phyloP scores from a whole-genome alignment of 2,797 vertebrate species.

The Sebastes vulpes region DNA sequence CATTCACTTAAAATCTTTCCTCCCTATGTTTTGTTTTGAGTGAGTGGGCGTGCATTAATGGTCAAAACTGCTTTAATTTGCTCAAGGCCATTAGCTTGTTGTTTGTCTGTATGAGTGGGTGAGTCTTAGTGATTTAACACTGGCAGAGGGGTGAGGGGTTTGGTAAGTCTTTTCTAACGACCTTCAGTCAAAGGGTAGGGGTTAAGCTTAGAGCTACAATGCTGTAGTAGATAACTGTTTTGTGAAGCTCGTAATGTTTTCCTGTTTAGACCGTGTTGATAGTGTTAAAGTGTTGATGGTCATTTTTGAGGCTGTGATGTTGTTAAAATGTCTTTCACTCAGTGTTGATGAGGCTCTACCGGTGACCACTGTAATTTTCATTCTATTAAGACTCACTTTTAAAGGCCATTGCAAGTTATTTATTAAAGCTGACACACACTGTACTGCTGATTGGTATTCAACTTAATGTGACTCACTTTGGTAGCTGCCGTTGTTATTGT shows the following conservation, averaged over 20 bases:
- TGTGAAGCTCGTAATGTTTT: background rate
- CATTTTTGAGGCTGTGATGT: background rate
- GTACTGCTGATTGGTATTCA: background rate
- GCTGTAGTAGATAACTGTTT: background rate
- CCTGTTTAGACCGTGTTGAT: background rate
- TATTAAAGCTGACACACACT: background rate
- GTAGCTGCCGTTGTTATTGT: background rate
- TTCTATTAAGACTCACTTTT: background rate
- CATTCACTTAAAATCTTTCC: constrained; percentile 33
- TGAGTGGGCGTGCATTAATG: constrained; percentile 30
- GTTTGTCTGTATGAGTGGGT: constrained; percentile 33
- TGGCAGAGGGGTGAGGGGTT: constrained; percentile 8
- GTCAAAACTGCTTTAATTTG: constrained; percentile 11
- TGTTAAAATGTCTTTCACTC: background rate
- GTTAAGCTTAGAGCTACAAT: background rate
- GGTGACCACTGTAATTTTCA: background rate
- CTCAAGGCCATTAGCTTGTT: constrained; percentile 24
- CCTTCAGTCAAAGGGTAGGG: constrained; percentile 21
- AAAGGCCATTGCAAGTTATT: background rate
- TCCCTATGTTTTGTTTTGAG: constrained; percentile 18
- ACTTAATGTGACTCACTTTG: background rate
- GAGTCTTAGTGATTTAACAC: constrained; percentile 5
- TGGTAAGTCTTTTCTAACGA: constrained; percentile 23
- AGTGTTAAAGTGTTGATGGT: background rate
- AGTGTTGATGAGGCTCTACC: background rate